A percentile compares a stretch with the other conserved stretches of the same genome.
These are phyloP conservation scores for Saimiri boliviensis DNA, from an alignment of 2,113 vertebrate genomes.

Conservation along the genomic window DNA sequence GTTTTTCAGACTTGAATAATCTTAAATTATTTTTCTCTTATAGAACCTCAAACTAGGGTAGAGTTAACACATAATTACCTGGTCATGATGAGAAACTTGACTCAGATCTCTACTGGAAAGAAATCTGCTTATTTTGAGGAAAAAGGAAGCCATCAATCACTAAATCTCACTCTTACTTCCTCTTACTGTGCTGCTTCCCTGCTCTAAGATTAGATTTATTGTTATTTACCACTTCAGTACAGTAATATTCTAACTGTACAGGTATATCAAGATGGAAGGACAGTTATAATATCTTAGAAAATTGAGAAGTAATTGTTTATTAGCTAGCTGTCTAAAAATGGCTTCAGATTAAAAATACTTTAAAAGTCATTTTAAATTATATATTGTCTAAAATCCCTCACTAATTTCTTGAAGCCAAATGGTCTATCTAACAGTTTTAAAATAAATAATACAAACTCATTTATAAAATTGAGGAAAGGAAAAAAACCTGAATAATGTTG, in stretches of 20 bases:
- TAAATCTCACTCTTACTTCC: not conserved
- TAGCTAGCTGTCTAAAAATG: not conserved
- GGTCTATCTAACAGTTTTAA: not conserved
- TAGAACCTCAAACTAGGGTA: not conserved
- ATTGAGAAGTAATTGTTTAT: not conserved
- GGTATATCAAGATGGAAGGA: not conserved
- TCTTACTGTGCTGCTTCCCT: not conserved
- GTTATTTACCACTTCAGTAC: not conserved
- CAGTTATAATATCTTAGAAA: not conserved
- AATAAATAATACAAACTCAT: not conserved
- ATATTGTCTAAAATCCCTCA: not conserved
- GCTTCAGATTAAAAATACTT: constrained; percentile 34
- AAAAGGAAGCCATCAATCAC: not conserved
- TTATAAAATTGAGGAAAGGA: not conserved
- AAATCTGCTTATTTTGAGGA: not conserved
- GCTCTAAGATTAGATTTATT: not conserved
- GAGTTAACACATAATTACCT: not conserved
- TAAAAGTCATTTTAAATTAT: constrained; percentile 38
- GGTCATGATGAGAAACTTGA: not conserved
- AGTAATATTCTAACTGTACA: not conserved
- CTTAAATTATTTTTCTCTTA: not conserved
- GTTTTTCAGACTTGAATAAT: not conserved
- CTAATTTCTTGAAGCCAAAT: not conserved
- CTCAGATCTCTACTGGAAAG: not conserved
- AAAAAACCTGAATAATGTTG: not conserved